A percentile compares a stretch with the other conserved stretches of the same genome.
These are phyloP conservation scores for Tapera naevia DNA, from an alignment of 2,797 vertebrate species.

Conservation along the genomic window DNA sequence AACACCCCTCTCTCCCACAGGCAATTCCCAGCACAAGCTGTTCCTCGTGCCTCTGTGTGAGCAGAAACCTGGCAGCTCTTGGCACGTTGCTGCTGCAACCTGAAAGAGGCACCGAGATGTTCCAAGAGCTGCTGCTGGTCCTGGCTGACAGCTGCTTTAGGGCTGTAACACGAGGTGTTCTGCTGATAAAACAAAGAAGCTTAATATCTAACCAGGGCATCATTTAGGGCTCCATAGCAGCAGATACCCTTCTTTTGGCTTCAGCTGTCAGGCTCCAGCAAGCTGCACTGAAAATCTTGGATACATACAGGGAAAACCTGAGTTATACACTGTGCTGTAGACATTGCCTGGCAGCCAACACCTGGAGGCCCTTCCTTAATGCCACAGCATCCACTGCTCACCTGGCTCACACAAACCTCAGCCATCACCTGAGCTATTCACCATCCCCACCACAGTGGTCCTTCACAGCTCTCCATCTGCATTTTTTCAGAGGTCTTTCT, in stretches of 20 bases:
- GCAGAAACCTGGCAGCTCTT: neutral
- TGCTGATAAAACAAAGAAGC: neutral
- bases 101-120: neutral
- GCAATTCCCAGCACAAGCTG: neutral
- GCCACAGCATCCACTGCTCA: neutral
- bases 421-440: neutral
- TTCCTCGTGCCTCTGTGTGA: rapidly evolving
- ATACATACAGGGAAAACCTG: neutral
- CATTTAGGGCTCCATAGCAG: neutral
- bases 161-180: neutral
- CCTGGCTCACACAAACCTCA: neutral
- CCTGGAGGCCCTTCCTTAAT: neutral
- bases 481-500: neutral
- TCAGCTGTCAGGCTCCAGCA: neutral
- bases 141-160: rapidly evolving
- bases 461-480: neutral
- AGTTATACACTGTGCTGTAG: neutral
- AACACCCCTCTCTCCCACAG: neutral
- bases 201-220: rapidly evolving
- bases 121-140: neutral
- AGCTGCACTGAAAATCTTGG: neutral
- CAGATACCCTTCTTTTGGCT: neutral
- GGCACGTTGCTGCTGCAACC: neutral
- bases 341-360: neutral
- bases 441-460: rapidly evolving